Percentiles rank a stretch among this genome's conserved stretches.
Evolutionary conservation across 2,113 vertebrate species (phyloP).

Genomic region (Podilymbus podiceps): DNA sequence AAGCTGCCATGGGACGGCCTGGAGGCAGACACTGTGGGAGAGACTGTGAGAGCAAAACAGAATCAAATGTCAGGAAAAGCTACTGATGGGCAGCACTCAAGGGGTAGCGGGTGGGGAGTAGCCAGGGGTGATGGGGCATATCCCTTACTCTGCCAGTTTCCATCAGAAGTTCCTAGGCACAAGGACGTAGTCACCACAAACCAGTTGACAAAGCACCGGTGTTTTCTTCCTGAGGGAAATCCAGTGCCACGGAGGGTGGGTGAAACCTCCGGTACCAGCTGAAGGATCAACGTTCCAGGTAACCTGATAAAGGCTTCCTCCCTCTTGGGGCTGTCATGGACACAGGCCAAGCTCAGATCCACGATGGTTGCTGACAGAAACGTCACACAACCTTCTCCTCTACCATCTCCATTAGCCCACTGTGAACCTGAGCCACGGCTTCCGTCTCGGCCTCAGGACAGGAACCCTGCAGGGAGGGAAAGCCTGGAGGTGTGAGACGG

Average conservation of each 20-base stretch:
- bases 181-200: neutral
- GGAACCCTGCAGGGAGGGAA: neutral
- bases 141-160: neutral
- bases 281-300: neutral
- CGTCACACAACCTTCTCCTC: neutral
- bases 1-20: neutral
- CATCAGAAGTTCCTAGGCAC: neutral
- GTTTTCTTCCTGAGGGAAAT: neutral
- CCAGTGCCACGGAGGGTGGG: neutral
- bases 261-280: neutral
- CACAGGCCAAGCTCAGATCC: neutral
- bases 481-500: neutral
- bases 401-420: neutral
- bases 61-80: neutral
- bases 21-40: neutral
- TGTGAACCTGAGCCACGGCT: neutral
- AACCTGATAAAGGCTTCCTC: neutral
- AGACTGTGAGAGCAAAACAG: neutral
- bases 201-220: neutral
- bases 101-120: neutral
- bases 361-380: neutral
- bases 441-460: neutral
- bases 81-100: neutral
- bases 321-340: neutral
- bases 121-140: neutral